Percentiles rank a stretch among this genome's conserved stretches.
Conservation (phyloP, 2,888 invertebrate genomes). For the Thysanoteuthis rhombus region DNA sequence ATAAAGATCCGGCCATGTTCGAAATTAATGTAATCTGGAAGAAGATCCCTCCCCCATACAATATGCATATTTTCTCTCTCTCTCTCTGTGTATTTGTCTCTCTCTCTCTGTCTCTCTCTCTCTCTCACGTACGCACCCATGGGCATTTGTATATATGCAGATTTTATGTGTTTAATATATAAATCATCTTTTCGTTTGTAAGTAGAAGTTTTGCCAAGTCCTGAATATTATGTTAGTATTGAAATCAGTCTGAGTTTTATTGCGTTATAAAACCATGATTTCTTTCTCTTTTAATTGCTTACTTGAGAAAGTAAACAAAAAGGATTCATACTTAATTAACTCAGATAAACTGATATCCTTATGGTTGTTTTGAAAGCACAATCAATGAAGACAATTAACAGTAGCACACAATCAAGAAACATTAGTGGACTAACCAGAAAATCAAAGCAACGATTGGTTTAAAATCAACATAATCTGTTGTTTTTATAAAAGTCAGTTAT, state of each 20-base stretch:
- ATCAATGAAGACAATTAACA: background rate
- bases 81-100: too few relatives aligned
- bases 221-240: background rate
- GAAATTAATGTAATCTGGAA: background rate
- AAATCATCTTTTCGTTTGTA: background rate
- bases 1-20: background rate
- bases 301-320: background rate
- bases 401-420: background rate
- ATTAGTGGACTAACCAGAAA: background rate
- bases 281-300: background rate
- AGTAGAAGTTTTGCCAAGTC: too few relatives aligned
- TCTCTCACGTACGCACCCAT: too few relatives aligned
- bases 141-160: too few relatives aligned
- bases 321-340: background rate
- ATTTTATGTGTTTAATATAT: background rate
- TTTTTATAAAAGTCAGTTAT: background rate
- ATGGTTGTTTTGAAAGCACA: background rate
- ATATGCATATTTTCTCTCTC: background rate
- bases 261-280: background rate
- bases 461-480: background rate
- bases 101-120: too few relatives aligned
- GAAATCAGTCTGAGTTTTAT: background rate
- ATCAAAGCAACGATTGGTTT: background rate
- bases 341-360: background rate
- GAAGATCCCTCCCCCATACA: background rate